A percentile compares a stretch with the other conserved stretches of the same genome.
Conservation (phyloP, 2,888 invertebrate species). For the Cylloceria caligata region DNA sequence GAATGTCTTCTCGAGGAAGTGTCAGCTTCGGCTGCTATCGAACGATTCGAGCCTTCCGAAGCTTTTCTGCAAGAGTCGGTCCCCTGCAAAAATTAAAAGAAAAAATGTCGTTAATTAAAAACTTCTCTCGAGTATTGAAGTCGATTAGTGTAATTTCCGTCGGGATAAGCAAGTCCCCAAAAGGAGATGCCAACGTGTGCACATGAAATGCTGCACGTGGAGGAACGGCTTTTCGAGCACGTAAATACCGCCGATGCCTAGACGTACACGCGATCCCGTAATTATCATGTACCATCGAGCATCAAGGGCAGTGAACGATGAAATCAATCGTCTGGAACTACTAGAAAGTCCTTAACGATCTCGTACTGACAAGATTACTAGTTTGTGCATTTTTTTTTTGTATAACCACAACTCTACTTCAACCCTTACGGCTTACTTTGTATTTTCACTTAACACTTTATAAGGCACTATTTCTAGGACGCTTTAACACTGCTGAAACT, state of each 20-base stretch:
- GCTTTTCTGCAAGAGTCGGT: slow-evolving; percentile 81
- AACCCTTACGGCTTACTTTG: too few relatives aligned
- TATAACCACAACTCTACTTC: background rate
- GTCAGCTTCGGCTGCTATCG: slow-evolving; percentile 83
- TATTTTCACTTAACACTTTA: too few relatives aligned
- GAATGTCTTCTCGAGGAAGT: slow-evolving; percentile 82
- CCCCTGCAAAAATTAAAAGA: slow-evolving; percentile 69
- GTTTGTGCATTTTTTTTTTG: background rate
- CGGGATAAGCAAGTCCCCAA: slow-evolving; percentile 27
- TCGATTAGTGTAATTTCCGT: slow-evolving; percentile 28
- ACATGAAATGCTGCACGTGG: slow-evolving; percentile 44
- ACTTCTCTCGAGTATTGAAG: background rate
- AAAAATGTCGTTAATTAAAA: slow-evolving; percentile 22
- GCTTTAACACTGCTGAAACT: too few relatives aligned
- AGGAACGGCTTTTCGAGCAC: slow-evolving; percentile 41
- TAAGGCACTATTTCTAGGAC: too few relatives aligned
- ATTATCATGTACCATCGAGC: slow-evolving; percentile 71
- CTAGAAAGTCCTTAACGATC: slow-evolving; percentile 65
- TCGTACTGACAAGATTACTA: background rate
- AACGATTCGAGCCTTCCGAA: slow-evolving; percentile 80
- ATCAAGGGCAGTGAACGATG: slow-evolving; percentile 62
- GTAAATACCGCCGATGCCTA: slow-evolving; percentile 40
- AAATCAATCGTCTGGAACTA: slow-evolving; percentile 69
- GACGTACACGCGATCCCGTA: slow-evolving; percentile 72
- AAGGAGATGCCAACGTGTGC: slow-evolving; percentile 20